These are phyloP conservation scores for Pseudomyrmex gracilis DNA, from an alignment of 1,140 invertebrate species.

Conservation along the genomic window DNA sequence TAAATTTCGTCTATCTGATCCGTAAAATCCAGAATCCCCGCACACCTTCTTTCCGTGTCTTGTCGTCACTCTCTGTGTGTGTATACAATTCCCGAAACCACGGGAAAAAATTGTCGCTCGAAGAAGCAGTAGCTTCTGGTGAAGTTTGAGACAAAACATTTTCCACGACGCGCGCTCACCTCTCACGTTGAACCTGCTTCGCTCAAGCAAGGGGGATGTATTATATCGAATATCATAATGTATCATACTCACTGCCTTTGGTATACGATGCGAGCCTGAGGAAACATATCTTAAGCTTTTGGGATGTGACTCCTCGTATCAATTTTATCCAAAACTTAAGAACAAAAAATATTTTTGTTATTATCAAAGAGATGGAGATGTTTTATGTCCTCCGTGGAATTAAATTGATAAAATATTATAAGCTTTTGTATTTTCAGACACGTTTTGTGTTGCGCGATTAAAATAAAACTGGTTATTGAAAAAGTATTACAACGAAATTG, in stretches of 20 bases:
- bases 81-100: neutral
- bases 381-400: neutral
- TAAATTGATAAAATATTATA: neutral
- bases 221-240: slow-evolving; percentile 69
- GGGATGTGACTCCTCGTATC: neutral
- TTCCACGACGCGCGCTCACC: neutral
- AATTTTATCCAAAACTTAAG: slow-evolving; percentile 17
- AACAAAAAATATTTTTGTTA: neutral
- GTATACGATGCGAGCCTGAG: neutral
- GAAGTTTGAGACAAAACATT: slow-evolving; percentile 44
- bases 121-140: neutral
- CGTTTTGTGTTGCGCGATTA: neutral
- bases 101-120: slow-evolving; percentile 17
- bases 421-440: too few relatives aligned
- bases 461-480: neutral
- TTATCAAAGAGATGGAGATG: neutral
- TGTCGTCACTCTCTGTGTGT: slow-evolving; percentile 43
- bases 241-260: slow-evolving; percentile 61
- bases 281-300: slow-evolving; percentile 24
- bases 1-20: slow-evolving; percentile 70
- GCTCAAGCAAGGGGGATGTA: slow-evolving; percentile 17
- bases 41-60: slow-evolving; percentile 33
- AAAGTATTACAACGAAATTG: neutral
- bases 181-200: slow-evolving; percentile 45
- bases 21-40: slow-evolving; percentile 57